Evolutionary conservation across 2,888 invertebrate genomes (phyloP).

Genomic region (Xiphydria camelus): DNA sequence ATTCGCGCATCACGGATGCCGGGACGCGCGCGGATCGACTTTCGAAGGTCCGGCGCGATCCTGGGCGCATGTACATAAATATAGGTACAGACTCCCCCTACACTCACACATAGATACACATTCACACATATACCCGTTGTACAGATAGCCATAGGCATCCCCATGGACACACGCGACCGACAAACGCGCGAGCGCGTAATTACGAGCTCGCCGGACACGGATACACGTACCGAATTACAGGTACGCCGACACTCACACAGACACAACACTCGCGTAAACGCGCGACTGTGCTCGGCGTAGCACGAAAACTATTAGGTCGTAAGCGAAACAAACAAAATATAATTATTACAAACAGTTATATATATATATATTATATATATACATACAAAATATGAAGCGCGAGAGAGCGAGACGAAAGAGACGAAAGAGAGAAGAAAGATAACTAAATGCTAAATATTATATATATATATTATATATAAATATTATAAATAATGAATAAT

Average conservation of each 20-base stretch:
- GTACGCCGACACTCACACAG: slow-evolving; percentile 20
- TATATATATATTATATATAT: slow-evolving; percentile 58
- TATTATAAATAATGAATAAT: slow-evolving; percentile 58
- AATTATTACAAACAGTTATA: slow-evolving; percentile 57
- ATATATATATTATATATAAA: slow-evolving; percentile 52
- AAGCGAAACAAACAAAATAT: slow-evolving; percentile 57
- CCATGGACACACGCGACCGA: slow-evolving; percentile 23
- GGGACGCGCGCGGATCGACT: too few relatives aligned
- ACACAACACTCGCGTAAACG: slow-evolving; percentile 35
- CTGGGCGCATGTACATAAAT: slow-evolving; percentile 18
- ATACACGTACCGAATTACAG: slow-evolving; percentile 15
- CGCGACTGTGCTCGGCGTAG: slow-evolving; percentile 55
- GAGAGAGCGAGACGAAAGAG: slow-evolving; percentile 24
- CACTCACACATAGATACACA: slow-evolving; percentile 26
- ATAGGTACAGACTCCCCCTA: slow-evolving; percentile 22
- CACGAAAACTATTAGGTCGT: slow-evolving; percentile 57
- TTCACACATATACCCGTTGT: slow-evolving; percentile 12
- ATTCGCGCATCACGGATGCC: slow-evolving; percentile 1
- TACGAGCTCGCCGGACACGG: slow-evolving; percentile 5
- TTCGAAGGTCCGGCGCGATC: too few relatives aligned
- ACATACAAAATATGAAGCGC: slow-evolving; percentile 37
- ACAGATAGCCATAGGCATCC: slow-evolving; percentile 8
- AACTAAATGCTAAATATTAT: slow-evolving; percentile 57
- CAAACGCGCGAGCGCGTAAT: too few relatives aligned
- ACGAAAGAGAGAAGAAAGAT: slow-evolving; percentile 36